Conservation (phyloP, 2,113 vertebrate genomes). For the Scytalopus superciliaris region DNA sequence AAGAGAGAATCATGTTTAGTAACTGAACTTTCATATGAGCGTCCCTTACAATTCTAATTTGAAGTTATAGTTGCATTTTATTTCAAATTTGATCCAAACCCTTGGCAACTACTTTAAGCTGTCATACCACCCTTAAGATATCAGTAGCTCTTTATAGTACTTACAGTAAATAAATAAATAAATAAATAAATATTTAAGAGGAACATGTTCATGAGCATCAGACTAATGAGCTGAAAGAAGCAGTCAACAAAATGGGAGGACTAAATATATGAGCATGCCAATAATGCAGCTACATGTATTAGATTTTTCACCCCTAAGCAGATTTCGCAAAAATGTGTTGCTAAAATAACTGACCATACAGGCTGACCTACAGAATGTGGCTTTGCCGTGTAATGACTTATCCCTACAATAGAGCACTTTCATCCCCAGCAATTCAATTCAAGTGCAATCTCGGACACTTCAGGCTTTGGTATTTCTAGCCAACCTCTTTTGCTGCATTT, state of each 20-base stretch:
- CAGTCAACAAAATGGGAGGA: neutral
- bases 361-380: neutral
- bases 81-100: neutral
- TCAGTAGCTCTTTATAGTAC: neutral
- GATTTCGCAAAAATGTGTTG: neutral
- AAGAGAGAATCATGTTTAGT: neutral
- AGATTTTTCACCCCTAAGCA: neutral
- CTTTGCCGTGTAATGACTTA: neutral
- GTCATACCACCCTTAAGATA: neutral
- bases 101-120: neutral
- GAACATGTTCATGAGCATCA: neutral
- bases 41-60: neutral
- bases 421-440: conserved; percentile 59
- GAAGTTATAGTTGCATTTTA: neutral
- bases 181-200: neutral
- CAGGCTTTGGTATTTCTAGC: conserved; percentile 61
- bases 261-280: neutral
- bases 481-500: conserved; percentile 35
- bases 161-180: neutral
- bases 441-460: conserved; percentile 57
- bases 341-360: conserved; percentile 9
- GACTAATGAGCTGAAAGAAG: neutral
- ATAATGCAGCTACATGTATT: neutral
- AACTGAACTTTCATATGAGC: neutral
- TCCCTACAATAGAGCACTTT: conserved; percentile 26